Base-by-base conservation (phyloP, 2,888 invertebrate genomes). In the Synergus itoensis region DNA sequence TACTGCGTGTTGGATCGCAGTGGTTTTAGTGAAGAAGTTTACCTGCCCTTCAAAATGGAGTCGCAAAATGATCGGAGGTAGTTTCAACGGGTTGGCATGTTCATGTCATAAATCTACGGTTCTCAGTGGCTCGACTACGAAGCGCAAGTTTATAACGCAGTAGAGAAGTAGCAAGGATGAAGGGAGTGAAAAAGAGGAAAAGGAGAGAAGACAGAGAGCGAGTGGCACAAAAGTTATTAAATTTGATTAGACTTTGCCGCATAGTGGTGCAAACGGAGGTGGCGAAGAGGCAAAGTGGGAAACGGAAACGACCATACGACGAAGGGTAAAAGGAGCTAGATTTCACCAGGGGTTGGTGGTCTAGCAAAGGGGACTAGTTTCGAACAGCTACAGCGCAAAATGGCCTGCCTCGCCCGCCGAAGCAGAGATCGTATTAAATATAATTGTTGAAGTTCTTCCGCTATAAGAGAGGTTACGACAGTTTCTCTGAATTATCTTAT, bases 191-290 rank as follows among this genome's bases (percentile, higher is more conserved):
- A 84, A 84, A 81, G 80, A 77, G 75, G 14, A 53, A 45, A 79
- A 43, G 43, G 78, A 60, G 76, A 77, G 69, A 78, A 60, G 64
- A 65, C 36, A 18, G 81, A 81, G 79, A 73, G 83, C 82, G 85
- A 87, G 85, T 85, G 87, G 88, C 86, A 88, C 88, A 89, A 90
- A 91, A 91, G 91, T 90, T 91, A 91, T 91, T 91, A 90, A 91
- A 91, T 91, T 91, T 90, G 90, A 91, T 91, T 91, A 90, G 89
- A 90, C 86, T 89, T 83, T 83, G 86, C 86, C 86, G 88, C 88
- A 87, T 85, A 88, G 87, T 85, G 84, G 57, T 18, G 57, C 57
- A 57, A 57, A 57, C 57, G 18, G 9, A 57, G 57, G 85, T 82
- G 82, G 83, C 80, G 80, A 82, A 84, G 83, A 81, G 80, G 82